These are phyloP conservation scores for Germaria angustata DNA, from an alignment of 2,888 invertebrate genomes.

Conservation along the genomic window DNA sequence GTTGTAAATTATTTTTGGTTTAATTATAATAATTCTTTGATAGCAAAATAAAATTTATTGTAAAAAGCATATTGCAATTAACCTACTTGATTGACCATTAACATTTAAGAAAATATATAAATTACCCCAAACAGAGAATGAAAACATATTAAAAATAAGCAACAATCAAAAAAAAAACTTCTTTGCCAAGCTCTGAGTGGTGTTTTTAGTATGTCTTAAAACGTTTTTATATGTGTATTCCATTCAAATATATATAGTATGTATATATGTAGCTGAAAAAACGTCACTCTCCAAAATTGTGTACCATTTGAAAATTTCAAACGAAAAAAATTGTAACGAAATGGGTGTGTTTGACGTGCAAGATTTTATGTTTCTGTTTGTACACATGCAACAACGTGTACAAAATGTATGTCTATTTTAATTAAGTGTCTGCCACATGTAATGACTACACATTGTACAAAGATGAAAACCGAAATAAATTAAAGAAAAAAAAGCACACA, in stretches of 20 bases:
- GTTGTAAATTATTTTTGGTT: slow-evolving; percentile 17
- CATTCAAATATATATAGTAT: too few relatives aligned
- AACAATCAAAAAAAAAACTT: slow-evolving; percentile 41
- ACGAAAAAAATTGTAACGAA: slow-evolving; percentile 60
- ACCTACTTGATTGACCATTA: slow-evolving; percentile 64
- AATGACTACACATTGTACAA: slow-evolving; percentile 65
- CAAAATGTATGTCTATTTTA: slow-evolving; percentile 66
- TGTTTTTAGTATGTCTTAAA: slow-evolving; percentile 41
- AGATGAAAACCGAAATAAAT: slow-evolving; percentile 52
- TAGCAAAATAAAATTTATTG: neutral
- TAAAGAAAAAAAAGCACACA: slow-evolving; percentile 8
- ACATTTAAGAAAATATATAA: slow-evolving; percentile 57
- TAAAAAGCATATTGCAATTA: slow-evolving; percentile 46
- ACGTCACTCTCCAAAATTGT: slow-evolving; percentile 48
- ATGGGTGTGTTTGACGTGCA: slow-evolving; percentile 67
- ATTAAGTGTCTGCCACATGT: slow-evolving; percentile 67
- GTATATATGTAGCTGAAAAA: slow-evolving; percentile 35
- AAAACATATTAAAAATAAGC: neutral
- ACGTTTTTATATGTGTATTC: slow-evolving; percentile 45
- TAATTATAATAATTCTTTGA: slow-evolving; percentile 26
- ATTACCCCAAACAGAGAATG: slow-evolving; percentile 36
- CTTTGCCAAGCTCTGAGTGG: slow-evolving; percentile 52
- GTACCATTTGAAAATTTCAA: slow-evolving; percentile 30
- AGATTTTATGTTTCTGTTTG: slow-evolving; percentile 59
- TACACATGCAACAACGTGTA: slow-evolving; percentile 66